Evolutionary conservation across 2,113 vertebrate genomes (phyloP), one percentile per base, ranked within the genome.

Genomic region (Chinchilla lanigera): DNA sequence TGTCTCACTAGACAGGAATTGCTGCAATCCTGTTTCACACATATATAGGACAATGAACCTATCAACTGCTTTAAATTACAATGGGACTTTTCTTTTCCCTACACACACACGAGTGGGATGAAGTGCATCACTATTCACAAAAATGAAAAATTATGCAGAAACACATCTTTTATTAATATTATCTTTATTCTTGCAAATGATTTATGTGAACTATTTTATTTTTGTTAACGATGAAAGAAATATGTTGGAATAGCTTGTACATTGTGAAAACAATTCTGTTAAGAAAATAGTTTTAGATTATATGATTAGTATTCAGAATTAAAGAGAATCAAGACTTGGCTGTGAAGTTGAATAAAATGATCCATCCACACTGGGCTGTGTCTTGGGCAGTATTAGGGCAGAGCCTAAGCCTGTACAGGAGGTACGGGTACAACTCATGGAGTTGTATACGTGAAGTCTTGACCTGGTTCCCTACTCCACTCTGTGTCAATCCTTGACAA

Each of bases 101-200:
- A 67, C 13, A 41, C 1, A 44, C 20, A 83, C 13, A 41, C 20
- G 35, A 78, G 75, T 56, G 60, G n/a, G 50, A 50, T 41, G 77
- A 81, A 94, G 26, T 26, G 16, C 10, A 78, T 22, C 26, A 84
- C 1, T 78, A 26, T 95, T 96, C 44, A 69, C n/a, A 50, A 54
- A 97, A 92, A 87, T 75, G 13, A 58, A 91, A 89, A 95, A 96
- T 80, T 92, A 52, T 86, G 50, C 69, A 73, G 65, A 65, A 77
- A 67, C 30, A 82, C 5, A 90, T 30, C 7, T 33, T 54, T 65
- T 24, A 12, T 33, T 61, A 52, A 47, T 1, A 20, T 12, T 4
- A 80, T 69, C 84, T 96, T 58, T 30, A 69, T 91, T 90, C 41
- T 69, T 83, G 12, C n/a, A 86, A 83, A 94, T 94, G 35, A 88